Evolutionary conservation across 2,113 vertebrate genomes (phyloP), one percentile per base, ranked within the genome.

Genomic region (Cheirogaleus medius): DNA sequence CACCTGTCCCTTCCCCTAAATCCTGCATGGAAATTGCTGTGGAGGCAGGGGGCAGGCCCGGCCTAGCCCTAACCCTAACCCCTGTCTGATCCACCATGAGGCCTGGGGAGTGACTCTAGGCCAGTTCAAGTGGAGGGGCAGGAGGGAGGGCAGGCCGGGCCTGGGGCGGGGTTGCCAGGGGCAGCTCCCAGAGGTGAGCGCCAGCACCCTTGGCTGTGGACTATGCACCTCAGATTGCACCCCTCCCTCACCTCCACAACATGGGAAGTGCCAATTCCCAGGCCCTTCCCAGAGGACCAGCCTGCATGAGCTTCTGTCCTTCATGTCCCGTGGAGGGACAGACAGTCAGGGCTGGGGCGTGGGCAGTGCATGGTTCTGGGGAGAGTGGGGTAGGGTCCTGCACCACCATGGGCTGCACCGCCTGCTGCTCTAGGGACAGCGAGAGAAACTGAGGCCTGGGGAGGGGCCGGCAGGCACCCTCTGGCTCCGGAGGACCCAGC

Each of bases 351-450:
- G 34, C 32, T 1, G 39, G 39, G 44, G 32, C 2, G 3, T 0
- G 37, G n/a, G 23, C 54, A 13, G 32, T 14, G 5, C 1, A 32
- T 47, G 23, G 12, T 52, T 25, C 15, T 52, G 39, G 32, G 58
- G 8, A 7, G 12, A 49, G 52, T 0, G 9, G 4, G 9, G 23
- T 1, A 3, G 34, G 52, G 10, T 6, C n/a, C 10, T 0, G 37
- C 37, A 7, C 4, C 21, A 29, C 52, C 32, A 6, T 20, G 0
- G 5, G 29, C 20, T 25, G 14, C 13, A 23, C 1, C 2, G 17
- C 29, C 47, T 29, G 32, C 82, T 52, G 87, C 18, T 8, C 60
- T 63, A 18, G 34, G 37, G 29, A 14, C 73, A 3, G 66, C 1
- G 47, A 64, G 37, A 37, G 91, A 64, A 47, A 47, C 32, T 25